A percentile compares a stretch with the other conserved stretches of the same genome.
Conservation (phyloP, 2,113 vertebrate species). For the Lutjanus erythropterus region DNA sequence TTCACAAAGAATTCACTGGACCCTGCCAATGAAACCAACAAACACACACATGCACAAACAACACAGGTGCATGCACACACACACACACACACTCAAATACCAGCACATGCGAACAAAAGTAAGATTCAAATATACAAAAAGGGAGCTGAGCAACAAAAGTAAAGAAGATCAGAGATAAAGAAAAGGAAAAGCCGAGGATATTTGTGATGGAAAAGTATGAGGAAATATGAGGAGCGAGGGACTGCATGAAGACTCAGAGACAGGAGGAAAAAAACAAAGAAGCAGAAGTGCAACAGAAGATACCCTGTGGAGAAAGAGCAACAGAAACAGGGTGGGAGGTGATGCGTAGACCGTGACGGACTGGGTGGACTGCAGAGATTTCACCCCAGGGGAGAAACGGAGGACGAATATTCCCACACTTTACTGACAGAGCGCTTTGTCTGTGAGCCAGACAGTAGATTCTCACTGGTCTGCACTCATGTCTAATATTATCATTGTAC, state of each 20-base stretch:
- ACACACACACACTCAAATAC: background rate
- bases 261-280: background rate
- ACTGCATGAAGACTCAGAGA: background rate
- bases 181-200: background rate
- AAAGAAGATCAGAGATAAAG: background rate
- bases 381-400: slow-evolving; percentile 33
- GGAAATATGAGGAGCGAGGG: background rate
- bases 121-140: background rate
- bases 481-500: too few species aligned
- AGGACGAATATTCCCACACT: slow-evolving; percentile 63
- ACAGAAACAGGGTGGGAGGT: slow-evolving; percentile 14
- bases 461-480: background rate
- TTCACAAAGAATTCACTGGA: slow-evolving; percentile 40
- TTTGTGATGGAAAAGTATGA: background rate
- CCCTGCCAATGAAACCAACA: slow-evolving; percentile 4
- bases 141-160: background rate
- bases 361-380: slow-evolving; percentile 9
- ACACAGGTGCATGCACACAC: background rate
- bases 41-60: background rate
- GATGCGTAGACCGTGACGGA: slow-evolving; percentile 1
- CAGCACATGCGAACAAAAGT: background rate
- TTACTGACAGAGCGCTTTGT: slow-evolving; percentile 11
- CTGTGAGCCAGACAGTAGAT: background rate
- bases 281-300: background rate
- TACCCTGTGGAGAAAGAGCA: background rate